A percentile compares a stretch with the other conserved stretches of the same genome.
Evolutionary conservation across 2,797 vertebrate species (phyloP).

Genomic region (Eurystomus glaucurus): DNA sequence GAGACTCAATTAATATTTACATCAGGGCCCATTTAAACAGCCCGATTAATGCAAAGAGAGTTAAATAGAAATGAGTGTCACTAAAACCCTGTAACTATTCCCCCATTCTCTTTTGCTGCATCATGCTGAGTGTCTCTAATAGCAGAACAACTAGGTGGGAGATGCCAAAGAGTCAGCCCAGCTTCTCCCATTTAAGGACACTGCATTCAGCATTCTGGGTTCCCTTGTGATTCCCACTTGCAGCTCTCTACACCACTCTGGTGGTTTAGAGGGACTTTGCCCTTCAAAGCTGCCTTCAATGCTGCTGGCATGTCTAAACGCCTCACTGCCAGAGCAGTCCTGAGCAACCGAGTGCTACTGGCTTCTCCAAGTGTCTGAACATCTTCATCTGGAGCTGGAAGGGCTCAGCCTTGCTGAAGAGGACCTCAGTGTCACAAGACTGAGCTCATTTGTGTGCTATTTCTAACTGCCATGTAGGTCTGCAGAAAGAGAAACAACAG

Average conservation of each 20-base stretch:
- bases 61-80: constrained; percentile 1
- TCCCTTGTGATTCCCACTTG: not conserved
- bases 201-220: not conserved
- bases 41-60: not conserved
- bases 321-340: not conserved
- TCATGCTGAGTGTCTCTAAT: constrained; percentile 38
- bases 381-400: not conserved
- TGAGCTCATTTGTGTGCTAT: not conserved
- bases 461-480: constrained; percentile 45
- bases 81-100: not conserved
- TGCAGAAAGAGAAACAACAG: constrained; percentile 38
- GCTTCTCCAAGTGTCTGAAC: not conserved
- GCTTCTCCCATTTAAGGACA: constrained; percentile 59
- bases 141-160: constrained; percentile 26
- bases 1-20: not conserved
- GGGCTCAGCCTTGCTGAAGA: not conserved
- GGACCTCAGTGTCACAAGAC: not conserved
- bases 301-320: not conserved
- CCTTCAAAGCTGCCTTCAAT: not conserved
- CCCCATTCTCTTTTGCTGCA: constrained; percentile 24
- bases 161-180: constrained; percentile 23
- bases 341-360: not conserved
- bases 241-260: constrained; percentile 72
- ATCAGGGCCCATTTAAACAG: not conserved
- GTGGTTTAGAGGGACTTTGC: constrained; percentile 35